phyloP scores from a whole-genome alignment of 1,140 invertebrate genomes.

The Bilobella aurantiaca region DNA sequence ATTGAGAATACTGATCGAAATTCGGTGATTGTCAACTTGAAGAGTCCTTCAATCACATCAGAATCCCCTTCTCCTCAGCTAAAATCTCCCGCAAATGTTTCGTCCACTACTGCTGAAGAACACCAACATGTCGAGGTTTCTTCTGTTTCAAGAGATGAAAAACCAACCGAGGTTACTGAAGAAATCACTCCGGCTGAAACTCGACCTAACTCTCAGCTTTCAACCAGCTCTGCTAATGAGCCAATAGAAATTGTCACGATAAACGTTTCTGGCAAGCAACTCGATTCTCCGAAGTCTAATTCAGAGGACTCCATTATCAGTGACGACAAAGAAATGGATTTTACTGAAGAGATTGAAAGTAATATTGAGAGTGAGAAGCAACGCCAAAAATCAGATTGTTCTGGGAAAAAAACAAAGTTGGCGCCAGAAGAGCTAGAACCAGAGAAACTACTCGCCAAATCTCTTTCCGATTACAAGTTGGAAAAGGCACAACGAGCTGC shows the following conservation, averaged over 20 bases:
- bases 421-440: background rate
- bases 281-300: no score
- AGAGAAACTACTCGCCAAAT: background rate
- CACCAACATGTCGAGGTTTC: no score
- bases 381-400: no score
- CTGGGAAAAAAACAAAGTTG: background rate
- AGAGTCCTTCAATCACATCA: background rate
- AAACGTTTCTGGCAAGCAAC: no score
- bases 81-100: background rate
- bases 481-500: background rate
- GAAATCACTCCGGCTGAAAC: no score
- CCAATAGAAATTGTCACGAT: no score
- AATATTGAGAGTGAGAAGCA: no score
- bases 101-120: background rate
- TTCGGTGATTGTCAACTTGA: background rate
- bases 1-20: background rate
- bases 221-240: no score
- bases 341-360: no score
- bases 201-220: no score
- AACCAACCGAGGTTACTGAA: no score
- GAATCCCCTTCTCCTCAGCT: background rate
- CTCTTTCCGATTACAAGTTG: constrained; percentile 1
- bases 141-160: no score
- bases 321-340: background rate
- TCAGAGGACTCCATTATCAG: background rate